Percentiles rank a stretch among this genome's conserved stretches.
Conservation (phyloP, 2,888 invertebrate genomes). For the Sympetrum striolatum region DNA sequence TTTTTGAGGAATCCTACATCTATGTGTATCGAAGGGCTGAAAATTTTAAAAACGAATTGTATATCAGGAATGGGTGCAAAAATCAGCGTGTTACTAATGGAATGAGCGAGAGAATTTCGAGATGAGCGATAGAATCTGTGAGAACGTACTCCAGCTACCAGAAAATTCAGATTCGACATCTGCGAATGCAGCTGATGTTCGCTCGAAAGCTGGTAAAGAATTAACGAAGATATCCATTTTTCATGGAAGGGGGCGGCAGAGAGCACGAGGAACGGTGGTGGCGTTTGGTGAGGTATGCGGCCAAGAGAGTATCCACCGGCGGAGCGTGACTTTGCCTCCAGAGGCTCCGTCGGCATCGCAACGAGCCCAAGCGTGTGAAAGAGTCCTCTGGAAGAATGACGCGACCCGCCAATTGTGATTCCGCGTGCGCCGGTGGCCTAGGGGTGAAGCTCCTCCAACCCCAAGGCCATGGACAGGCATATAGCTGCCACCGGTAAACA, state of each 20-base stretch:
- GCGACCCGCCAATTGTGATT: constrained; percentile 20
- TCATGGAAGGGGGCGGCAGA: neutral
- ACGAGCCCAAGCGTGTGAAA: neutral
- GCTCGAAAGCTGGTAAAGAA: no score
- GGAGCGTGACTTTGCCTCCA: neutral
- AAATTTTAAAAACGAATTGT: no score
- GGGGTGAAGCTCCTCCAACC: neutral
- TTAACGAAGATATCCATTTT: neutral
- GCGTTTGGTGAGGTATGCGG: neutral
- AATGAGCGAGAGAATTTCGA: no score
- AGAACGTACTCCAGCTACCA: no score
- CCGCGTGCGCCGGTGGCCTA: neutral
- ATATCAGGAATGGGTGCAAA: no score
- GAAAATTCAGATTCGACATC: no score
- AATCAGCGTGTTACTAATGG: no score
- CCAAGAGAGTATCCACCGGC: neutral
- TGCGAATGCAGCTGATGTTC: no score
- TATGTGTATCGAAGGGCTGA: no score
- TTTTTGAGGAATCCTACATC: no score
- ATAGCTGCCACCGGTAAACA: neutral
- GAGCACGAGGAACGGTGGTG: neutral
- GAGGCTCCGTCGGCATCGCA: neutral
- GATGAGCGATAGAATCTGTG: no score
- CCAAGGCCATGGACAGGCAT: neutral
- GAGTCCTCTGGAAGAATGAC: neutral